phyloP scores from a whole-genome alignment of 2,113 vertebrate genomes.

The Drymodes brunneopygia region DNA sequence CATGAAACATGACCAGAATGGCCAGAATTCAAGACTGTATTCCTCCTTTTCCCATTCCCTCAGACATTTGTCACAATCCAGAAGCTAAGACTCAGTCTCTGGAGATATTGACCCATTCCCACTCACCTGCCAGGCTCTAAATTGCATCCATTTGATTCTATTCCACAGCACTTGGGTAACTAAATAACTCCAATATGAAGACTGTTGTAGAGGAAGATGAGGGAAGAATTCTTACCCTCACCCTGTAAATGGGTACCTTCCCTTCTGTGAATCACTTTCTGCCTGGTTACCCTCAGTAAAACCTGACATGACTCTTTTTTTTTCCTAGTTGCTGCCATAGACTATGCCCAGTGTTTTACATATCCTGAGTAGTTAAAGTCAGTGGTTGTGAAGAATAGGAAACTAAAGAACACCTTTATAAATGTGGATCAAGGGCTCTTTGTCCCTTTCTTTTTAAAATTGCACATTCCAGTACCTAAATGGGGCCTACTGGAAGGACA shows the following conservation, averaged over 20 bases:
- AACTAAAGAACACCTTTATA: background rate
- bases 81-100: background rate
- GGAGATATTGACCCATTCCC: background rate
- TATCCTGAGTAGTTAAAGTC: background rate
- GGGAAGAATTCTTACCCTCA: background rate
- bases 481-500: accelerated
- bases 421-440: background rate
- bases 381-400: background rate
- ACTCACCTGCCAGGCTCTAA: background rate
- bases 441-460: background rate
- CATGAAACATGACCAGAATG: background rate
- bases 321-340: background rate
- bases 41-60: background rate
- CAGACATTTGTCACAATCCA: background rate
- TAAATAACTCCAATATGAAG: background rate
- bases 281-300: background rate
- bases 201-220: background rate
- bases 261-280: background rate
- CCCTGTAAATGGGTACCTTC: background rate
- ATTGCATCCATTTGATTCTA: background rate
- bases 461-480: background rate
- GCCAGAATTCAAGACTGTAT: background rate
- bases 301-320: background rate
- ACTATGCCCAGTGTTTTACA: background rate
- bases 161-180: too few species aligned